phyloP scores from a whole-genome alignment of 2,888 invertebrate genomes.

The Stramonita haemastoma region DNA sequence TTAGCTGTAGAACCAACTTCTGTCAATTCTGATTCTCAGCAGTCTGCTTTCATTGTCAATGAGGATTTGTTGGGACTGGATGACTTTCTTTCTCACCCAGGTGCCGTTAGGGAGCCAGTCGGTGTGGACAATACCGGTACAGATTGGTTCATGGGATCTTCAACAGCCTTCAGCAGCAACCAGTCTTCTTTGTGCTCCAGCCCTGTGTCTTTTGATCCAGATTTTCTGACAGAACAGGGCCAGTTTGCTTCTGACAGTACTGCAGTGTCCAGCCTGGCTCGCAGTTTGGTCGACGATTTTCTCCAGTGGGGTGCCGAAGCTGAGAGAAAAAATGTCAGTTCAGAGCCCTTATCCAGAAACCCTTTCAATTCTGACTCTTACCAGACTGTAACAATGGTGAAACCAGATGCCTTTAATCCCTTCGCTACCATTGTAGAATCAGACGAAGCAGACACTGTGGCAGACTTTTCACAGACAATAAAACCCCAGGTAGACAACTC shows the following conservation, averaged over 20 bases:
- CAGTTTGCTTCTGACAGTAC: slow-evolving; percentile 51
- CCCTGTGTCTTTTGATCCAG: slow-evolving; percentile 59
- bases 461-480: slow-evolving; percentile 39
- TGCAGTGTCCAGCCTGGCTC: slow-evolving; percentile 58
- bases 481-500: background rate
- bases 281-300: slow-evolving; percentile 64
- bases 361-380: slow-evolving; percentile 52
- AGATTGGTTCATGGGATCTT: slow-evolving; percentile 52
- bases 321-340: slow-evolving; percentile 36
- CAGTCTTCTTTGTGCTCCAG: slow-evolving; percentile 62
- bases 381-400: slow-evolving; percentile 38
- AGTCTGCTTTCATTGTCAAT: slow-evolving; percentile 53
- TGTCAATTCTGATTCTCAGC: slow-evolving; percentile 40
- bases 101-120: slow-evolving; percentile 38
- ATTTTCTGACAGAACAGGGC: slow-evolving; percentile 51
- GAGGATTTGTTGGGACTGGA: slow-evolving; percentile 68
- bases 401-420: slow-evolving; percentile 51
- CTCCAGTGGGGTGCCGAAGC: slow-evolving; percentile 58
- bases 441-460: slow-evolving; percentile 42
- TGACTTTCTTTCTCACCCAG: slow-evolving; percentile 54
- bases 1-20: slow-evolving; percentile 46
- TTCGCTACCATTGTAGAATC: slow-evolving; percentile 51
- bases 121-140: slow-evolving; percentile 44
- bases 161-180: slow-evolving; percentile 56
- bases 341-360: slow-evolving; percentile 48